These are phyloP conservation scores for Epizoanthus stellaris DNA, from an alignment of 92 coral and sea anemone species.

Conservation along the genomic window DNA sequence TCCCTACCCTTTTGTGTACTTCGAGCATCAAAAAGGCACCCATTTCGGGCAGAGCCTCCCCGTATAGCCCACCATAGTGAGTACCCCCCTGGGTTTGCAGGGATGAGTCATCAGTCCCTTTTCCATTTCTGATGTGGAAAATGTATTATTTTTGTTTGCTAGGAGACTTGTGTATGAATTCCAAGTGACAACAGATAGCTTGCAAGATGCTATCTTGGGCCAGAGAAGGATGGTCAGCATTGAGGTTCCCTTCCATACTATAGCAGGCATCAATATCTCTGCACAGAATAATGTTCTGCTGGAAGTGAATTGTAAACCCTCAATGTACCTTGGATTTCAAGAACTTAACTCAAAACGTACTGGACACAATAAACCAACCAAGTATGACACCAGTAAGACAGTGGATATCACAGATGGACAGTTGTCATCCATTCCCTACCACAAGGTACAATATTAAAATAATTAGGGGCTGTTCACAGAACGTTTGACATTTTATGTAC, in stretches of 20 bases:
- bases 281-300: slow-evolving; percentile 55
- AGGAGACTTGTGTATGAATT: slow-evolving; percentile 79
- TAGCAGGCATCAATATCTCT: slow-evolving; percentile 65
- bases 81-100: no score
- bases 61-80: no score
- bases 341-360: slow-evolving; percentile 21
- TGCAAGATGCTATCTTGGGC: slow-evolving; percentile 18
- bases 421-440: slow-evolving; percentile 63
- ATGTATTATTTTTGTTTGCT: not conserved
- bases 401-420: slow-evolving; percentile 72
- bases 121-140: no score
- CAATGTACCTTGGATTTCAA: slow-evolving; percentile 65
- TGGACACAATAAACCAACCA: slow-evolving; percentile 43
- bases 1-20: no score
- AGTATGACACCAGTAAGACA: slow-evolving; percentile 52
- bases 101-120: no score
- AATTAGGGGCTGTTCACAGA: no score
- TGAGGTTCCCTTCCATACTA: slow-evolving; percentile 69
- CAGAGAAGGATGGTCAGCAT: slow-evolving; percentile 58
- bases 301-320: slow-evolving; percentile 67
- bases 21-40: no score
- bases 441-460: slow-evolving; percentile 50
- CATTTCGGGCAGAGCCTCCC: no score
- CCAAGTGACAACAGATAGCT: slow-evolving; percentile 47
- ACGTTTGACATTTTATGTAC: no score